Evolutionary conservation across 1,140 invertebrate genomes (phyloP).

Genomic region (Thrips palmi): DNA sequence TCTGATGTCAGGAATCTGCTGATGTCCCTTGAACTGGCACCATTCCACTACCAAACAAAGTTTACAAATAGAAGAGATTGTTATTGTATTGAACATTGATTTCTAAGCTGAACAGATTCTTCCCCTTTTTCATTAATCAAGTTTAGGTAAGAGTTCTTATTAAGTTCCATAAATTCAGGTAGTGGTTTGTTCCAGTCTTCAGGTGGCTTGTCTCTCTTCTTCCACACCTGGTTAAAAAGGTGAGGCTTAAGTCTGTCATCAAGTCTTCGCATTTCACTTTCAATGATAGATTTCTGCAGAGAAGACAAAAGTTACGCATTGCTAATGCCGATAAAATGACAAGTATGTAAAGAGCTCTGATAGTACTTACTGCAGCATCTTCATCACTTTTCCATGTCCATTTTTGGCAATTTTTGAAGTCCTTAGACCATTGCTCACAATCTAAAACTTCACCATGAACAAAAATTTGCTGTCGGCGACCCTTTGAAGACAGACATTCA

Average conservation of each 20-base stretch:
- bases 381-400: slow-evolving; percentile 41
- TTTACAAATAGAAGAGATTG: too few relatives aligned
- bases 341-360: slow-evolving; percentile 5
- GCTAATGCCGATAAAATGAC: background rate
- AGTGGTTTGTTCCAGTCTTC: slow-evolving; percentile 57
- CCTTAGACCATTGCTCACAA: slow-evolving; percentile 58
- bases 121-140: slow-evolving; percentile 39
- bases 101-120: too few relatives aligned
- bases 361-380: slow-evolving; percentile 39
- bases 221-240: slow-evolving; percentile 57
- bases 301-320: slow-evolving; percentile 12
- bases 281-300: slow-evolving; percentile 42
- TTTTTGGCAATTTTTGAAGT: slow-evolving; percentile 51
- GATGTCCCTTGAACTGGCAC: too few relatives aligned
- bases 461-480: slow-evolving; percentile 72
- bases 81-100: too few relatives aligned
- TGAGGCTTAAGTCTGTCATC: slow-evolving; percentile 39
- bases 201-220: slow-evolving; percentile 50
- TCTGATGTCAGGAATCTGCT: too few relatives aligned
- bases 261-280: slow-evolving; percentile 47
- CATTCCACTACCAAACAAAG: too few relatives aligned
- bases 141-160: slow-evolving; percentile 43
- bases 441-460: slow-evolving; percentile 48
- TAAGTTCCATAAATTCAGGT: slow-evolving; percentile 52
- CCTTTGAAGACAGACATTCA: slow-evolving; percentile 53